Percentiles rank a stretch among this genome's conserved stretches.
These are phyloP conservation scores for Cryptus armator DNA, from an alignment of 2,888 invertebrate genomes.

Conservation along the genomic window DNA sequence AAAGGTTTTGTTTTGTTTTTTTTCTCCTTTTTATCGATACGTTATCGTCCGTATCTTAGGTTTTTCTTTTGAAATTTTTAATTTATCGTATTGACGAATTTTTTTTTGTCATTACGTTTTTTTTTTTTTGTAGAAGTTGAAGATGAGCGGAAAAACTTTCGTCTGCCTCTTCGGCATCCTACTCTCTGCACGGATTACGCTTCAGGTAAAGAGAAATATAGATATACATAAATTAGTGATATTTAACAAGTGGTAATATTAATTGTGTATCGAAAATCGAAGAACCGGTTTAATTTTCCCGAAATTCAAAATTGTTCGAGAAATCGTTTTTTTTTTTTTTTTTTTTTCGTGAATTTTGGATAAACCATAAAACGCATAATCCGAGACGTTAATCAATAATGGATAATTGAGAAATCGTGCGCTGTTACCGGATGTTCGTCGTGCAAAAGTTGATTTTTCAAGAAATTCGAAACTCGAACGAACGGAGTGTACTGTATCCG, in stretches of 20 bases:
- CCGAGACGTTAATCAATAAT: constrained; percentile 6
- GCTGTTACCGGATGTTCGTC: neutral
- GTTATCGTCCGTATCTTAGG: neutral
- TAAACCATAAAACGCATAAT: neutral
- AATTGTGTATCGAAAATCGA: neutral
- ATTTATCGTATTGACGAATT: neutral
- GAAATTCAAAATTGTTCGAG: constrained; percentile 3
- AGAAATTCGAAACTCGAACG: constrained; percentile 22
- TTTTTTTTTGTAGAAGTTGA: constrained; percentile 49
- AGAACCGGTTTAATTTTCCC: neutral
- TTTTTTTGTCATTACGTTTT: constrained; percentile 11
- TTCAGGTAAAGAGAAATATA: constrained; percentile 62
- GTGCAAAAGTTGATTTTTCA: constrained; percentile 1
- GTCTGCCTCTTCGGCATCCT: constrained; percentile 67
- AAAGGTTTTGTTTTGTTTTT: constrained; percentile 5
- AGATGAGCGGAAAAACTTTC: constrained; percentile 58
- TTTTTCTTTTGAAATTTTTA: neutral
- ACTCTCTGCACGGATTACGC: constrained; percentile 68
- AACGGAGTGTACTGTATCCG: constrained; percentile 5
- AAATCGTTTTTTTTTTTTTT: neutral
- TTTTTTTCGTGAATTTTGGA: neutral
- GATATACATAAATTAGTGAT: neutral
- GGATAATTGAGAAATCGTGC: constrained; percentile 47
- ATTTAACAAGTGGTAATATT: neutral
- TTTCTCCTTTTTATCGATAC: neutral